Conservation (phyloP, 2,113 vertebrate species). For the Polypterus senegalus region DNA sequence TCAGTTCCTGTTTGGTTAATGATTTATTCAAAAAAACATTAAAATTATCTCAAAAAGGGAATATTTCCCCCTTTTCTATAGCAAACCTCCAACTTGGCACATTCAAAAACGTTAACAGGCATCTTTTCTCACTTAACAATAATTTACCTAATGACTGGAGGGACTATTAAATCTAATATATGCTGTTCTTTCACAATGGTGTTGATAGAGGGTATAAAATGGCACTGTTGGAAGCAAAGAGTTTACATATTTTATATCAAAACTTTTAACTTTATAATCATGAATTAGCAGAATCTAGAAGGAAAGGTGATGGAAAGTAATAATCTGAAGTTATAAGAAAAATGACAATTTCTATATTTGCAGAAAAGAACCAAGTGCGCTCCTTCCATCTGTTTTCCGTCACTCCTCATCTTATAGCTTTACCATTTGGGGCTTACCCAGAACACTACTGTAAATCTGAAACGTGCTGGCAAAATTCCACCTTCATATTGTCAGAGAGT, state of each 20-base stretch:
- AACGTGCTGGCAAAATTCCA: conserved; percentile 1
- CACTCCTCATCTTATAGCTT: conserved; percentile 5
- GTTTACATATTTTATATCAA: background rate
- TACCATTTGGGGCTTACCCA: conserved; percentile 10
- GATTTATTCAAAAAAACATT: background rate
- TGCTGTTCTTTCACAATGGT: conserved; percentile 9
- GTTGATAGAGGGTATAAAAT: background rate
- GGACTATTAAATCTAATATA: background rate
- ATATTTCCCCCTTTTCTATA: no score
- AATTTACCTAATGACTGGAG: background rate
- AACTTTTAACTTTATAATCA: no score
- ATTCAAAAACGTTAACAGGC: background rate
- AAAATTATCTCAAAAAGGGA: background rate
- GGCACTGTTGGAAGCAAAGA: background rate
- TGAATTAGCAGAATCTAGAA: background rate
- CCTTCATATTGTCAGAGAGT: background rate
- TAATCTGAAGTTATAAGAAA: background rate
- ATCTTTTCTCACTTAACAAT: background rate
- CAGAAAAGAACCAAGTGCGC: background rate
- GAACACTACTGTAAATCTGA: conserved; percentile 4
- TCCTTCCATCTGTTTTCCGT: background rate
- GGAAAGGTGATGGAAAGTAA: background rate
- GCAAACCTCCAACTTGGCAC: background rate
- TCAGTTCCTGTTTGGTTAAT: background rate
- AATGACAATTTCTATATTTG: conserved; percentile 2